These are phyloP conservation scores for Chionoecetes opilio DNA, from an alignment of 1,140 invertebrate genomes.

Conservation along the genomic window DNA sequence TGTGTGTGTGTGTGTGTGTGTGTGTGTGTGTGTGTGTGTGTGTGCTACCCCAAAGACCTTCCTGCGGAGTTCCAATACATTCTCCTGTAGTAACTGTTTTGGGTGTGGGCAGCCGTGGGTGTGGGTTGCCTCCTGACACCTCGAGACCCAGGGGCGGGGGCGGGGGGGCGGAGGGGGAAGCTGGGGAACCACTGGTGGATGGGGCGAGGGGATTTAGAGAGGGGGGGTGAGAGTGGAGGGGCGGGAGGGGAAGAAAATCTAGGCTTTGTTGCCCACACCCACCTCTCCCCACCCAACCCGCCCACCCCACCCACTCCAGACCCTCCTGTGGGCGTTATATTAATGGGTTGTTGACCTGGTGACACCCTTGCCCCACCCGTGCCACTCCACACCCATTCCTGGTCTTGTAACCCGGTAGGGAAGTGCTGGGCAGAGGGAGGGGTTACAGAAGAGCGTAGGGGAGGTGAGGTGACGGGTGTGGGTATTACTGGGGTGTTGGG, in stretches of 20 bases:
- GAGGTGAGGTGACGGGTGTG: background rate
- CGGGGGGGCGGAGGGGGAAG: background rate
- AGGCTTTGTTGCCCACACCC: background rate
- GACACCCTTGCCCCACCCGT: background rate
- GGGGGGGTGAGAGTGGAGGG: background rate
- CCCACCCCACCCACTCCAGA: background rate
- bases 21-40: constrained; percentile 35
- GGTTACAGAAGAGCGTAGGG: background rate
- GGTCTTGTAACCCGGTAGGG: background rate
- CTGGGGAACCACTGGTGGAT: background rate
- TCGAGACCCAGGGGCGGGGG: background rate
- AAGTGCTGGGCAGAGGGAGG: background rate
- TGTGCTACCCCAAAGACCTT: background rate
- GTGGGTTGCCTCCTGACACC: background rate
- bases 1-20: constrained; percentile 11
- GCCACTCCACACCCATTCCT: background rate
- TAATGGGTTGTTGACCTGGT: too few species aligned
- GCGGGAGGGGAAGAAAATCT: background rate
- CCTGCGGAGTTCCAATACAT: background rate
- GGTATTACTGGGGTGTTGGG: background rate
- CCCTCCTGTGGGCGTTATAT: background rate
- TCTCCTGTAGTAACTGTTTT: background rate
- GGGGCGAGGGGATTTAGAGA: background rate
- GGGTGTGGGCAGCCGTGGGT: background rate
- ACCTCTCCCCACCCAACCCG: background rate